Evolutionary conservation across 2,888 invertebrate species (phyloP).

Genomic region (Drosophila kambysellisi): DNA sequence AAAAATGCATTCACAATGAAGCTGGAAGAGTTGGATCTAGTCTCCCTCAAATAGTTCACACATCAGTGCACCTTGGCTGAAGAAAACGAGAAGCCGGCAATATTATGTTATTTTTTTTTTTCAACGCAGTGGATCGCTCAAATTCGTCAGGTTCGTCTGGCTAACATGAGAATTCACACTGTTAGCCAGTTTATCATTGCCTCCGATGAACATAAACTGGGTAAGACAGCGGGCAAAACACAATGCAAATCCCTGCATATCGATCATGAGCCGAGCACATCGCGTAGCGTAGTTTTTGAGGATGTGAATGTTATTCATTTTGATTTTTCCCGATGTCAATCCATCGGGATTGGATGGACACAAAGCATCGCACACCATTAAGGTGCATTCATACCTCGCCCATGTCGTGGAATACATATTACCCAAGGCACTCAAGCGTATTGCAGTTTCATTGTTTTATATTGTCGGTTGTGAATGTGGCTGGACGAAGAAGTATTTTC

Average conservation of each 20-base stretch:
- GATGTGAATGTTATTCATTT: slow-evolving; percentile 99
- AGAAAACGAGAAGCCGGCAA: too few species aligned
- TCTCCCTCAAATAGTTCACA: too few species aligned
- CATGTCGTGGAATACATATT: slow-evolving; percentile 97
- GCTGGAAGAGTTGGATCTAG: too few species aligned
- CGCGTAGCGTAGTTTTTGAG: slow-evolving; percentile 99
- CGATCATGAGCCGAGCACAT: slow-evolving; percentile 97
- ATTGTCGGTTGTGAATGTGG: neutral
- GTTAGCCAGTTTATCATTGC: slow-evolving; percentile 85
- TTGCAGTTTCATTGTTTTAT: too few species aligned
- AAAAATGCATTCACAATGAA: too few species aligned
- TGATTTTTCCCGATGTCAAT: slow-evolving; percentile 97
- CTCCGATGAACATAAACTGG: slow-evolving; percentile 96
- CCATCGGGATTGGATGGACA: slow-evolving; percentile 87
- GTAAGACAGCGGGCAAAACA: slow-evolving; percentile 86
- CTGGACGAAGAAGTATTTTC: neutral
- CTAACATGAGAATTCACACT: too few species aligned
- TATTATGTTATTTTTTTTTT: too few species aligned
- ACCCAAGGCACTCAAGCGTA: slow-evolving; percentile 90
- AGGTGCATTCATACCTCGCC: slow-evolving; percentile 92
- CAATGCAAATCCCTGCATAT: slow-evolving; percentile 80
- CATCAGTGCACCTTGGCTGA: too few species aligned
- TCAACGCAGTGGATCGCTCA: too few species aligned
- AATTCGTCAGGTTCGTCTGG: too few species aligned
- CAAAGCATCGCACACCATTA: slow-evolving; percentile 90